Evolutionary conservation across 2,113 vertebrate species (phyloP).

Genomic region (Centropus unirufus): DNA sequence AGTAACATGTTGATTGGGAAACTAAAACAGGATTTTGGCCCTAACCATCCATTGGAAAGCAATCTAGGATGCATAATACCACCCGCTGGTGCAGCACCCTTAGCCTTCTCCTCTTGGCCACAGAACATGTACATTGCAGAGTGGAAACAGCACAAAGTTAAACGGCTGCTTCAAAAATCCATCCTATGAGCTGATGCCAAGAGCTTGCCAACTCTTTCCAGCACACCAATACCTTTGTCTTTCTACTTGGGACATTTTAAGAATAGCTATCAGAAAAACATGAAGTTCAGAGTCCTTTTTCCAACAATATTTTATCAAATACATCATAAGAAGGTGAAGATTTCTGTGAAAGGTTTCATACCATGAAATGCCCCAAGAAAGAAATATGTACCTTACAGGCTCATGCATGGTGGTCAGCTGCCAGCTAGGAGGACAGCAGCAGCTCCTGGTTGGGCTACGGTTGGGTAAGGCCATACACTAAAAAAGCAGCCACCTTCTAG

Average conservation of each 20-base stretch:
- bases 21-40: neutral
- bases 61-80: neutral
- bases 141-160: neutral
- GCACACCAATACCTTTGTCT: neutral
- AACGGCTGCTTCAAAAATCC: neutral
- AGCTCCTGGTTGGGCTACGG: neutral
- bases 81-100: neutral
- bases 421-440: neutral
- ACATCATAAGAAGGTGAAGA: neutral
- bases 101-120: neutral
- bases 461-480: neutral
- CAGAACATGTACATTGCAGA: fast-evolving
- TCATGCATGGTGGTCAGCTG: neutral
- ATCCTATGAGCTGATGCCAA: neutral
- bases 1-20: neutral
- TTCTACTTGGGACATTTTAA: neutral
- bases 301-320: neutral
- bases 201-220: neutral
- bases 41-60: neutral
- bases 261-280: neutral
- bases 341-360: neutral
- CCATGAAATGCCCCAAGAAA: neutral
- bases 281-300: neutral
- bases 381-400: neutral
- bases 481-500: neutral